Conservation (phyloP, 2,888 invertebrate species). For the Leucoptera coffeella region DNA sequence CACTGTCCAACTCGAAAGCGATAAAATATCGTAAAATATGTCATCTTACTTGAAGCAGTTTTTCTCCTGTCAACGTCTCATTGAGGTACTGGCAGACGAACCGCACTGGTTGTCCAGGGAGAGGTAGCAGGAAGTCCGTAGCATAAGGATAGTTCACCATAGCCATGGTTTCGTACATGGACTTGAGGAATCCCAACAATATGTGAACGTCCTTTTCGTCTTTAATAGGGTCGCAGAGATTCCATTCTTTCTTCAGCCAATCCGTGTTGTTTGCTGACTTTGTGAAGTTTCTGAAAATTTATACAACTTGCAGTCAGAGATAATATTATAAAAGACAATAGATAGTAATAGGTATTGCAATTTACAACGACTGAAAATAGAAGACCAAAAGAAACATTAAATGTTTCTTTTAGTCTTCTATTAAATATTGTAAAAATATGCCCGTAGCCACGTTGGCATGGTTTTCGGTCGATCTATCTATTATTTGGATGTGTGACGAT, state of each 20-base stretch:
- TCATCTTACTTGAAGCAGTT: slow-evolving; percentile 37
- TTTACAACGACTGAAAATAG: no score
- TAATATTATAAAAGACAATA: no score
- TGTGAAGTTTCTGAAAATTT: slow-evolving; percentile 32
- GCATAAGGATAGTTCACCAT: slow-evolving; percentile 96
- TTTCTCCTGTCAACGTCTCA: slow-evolving; percentile 31
- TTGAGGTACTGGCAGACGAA: slow-evolving; percentile 53
- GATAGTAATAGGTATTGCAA: no score
- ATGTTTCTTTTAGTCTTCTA: no score
- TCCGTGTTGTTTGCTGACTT: slow-evolving; percentile 58
- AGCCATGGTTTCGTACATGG: slow-evolving; percentile 73
- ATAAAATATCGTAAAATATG: no score
- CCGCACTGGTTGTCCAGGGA: slow-evolving; percentile 82
- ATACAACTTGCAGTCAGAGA: no score
- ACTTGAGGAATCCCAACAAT: slow-evolving; percentile 65
- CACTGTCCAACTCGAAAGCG: no score
- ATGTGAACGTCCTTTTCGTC: slow-evolving; percentile 22
- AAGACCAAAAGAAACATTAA: no score
- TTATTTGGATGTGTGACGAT: no score
- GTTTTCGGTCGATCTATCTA: no score
- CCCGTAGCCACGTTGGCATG: no score
- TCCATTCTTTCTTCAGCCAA: slow-evolving; percentile 66
- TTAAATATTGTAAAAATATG: no score
- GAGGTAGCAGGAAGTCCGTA: slow-evolving; percentile 70
- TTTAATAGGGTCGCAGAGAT: slow-evolving; percentile 67